These are phyloP conservation scores for Asarcornis scutulata DNA, from an alignment of 2,113 vertebrate species.

Conservation along the genomic window DNA sequence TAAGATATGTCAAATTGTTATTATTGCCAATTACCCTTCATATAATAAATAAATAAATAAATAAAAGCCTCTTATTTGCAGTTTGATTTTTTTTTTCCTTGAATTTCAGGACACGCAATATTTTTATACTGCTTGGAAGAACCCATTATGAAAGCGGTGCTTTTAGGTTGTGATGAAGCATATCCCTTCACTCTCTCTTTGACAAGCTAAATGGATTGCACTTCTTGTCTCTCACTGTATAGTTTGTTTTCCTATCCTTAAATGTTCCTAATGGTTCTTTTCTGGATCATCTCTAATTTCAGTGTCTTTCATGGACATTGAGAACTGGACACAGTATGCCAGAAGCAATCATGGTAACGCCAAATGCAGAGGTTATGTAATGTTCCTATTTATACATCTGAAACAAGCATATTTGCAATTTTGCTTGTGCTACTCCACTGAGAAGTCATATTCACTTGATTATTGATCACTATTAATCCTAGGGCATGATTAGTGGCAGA, in stretches of 20 bases:
- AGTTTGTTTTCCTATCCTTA: background rate
- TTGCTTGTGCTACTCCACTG: background rate
- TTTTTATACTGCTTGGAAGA: background rate
- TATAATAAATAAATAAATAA: background rate
- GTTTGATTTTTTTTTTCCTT: background rate
- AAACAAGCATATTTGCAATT: background rate
- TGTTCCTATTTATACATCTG: background rate
- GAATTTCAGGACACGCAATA: background rate
- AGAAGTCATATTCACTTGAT: background rate
- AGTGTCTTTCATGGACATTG: background rate
- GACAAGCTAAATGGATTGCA: background rate
- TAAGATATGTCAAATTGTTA: background rate
- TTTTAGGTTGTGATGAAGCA: background rate
- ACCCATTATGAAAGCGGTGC: background rate
- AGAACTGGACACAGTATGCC: background rate
- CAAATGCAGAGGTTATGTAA: slow-evolving; percentile 21
- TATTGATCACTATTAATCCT: background rate
- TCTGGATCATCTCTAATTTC: background rate
- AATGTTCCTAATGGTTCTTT: background rate
- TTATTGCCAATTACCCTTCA: background rate
- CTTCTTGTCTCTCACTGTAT: background rate
- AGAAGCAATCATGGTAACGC: background rate
- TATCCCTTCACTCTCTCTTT: background rate
- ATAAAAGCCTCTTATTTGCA: rapidly evolving
- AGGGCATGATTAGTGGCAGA: background rate